These are phyloP conservation scores for Wiebesia pumilae DNA, from an alignment of 1,140 invertebrate species.

Conservation along the genomic window DNA sequence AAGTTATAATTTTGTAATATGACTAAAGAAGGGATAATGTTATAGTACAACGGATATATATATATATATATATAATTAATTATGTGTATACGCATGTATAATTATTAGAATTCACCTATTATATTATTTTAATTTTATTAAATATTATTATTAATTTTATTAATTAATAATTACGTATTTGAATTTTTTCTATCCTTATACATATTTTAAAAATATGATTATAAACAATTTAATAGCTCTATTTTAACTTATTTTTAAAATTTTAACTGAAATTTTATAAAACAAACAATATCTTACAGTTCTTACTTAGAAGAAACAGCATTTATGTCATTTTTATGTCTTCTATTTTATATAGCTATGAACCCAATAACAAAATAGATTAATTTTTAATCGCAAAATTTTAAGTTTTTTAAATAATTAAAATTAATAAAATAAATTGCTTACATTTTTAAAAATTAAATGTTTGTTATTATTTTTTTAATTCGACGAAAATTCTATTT, in stretches of 20 bases:
- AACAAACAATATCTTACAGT: too few species aligned
- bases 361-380: too few species aligned
- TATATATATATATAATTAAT: conserved; percentile 34
- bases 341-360: too few species aligned
- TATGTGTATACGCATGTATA: background rate
- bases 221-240: background rate
- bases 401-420: too few species aligned
- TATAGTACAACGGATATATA: conserved; percentile 19
- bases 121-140: conserved; percentile 10
- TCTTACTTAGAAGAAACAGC: too few species aligned
- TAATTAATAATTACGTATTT: background rate
- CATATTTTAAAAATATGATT: background rate
- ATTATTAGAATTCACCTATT: background rate
- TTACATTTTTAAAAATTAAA: too few species aligned
- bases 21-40: conserved; percentile 20
- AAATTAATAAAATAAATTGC: too few species aligned
- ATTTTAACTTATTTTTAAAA: background rate
- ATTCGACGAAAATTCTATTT: too few species aligned
- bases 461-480: too few species aligned
- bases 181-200: background rate
- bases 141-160: background rate
- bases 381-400: too few species aligned
- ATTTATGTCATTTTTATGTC: too few species aligned
- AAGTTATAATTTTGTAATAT: conserved; percentile 31
- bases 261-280: too few species aligned